Evolutionary conservation across 1,140 invertebrate genomes (phyloP).

Genomic region (Amphibalanus amphitrite): DNA sequence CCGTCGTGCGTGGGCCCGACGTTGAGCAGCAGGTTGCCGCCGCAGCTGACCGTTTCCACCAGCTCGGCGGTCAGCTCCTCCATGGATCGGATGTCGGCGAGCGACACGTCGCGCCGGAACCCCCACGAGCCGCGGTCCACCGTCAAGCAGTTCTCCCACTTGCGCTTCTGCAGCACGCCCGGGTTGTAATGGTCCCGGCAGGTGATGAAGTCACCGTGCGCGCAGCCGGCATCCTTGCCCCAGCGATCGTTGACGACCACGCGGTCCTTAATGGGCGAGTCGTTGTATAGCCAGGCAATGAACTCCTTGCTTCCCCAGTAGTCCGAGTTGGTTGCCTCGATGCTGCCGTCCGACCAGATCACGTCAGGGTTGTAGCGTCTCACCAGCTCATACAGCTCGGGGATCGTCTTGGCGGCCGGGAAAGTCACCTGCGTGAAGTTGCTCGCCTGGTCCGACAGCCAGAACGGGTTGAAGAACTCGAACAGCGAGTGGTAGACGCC

Average conservation of each 20-base stretch:
- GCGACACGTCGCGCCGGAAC: slow-evolving; percentile 49
- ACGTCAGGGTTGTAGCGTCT: slow-evolving; percentile 68
- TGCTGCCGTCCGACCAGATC: slow-evolving; percentile 69
- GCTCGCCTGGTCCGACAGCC: slow-evolving; percentile 48
- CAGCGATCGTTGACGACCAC: slow-evolving; percentile 77
- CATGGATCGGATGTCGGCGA: slow-evolving; percentile 35
- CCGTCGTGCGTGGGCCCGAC: slow-evolving; percentile 81
- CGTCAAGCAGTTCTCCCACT: slow-evolving; percentile 87
- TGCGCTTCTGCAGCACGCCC: slow-evolving; percentile 49
- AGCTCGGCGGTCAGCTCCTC: neutral
- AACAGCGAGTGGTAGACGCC: slow-evolving; percentile 77
- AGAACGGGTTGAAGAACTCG: slow-evolving; percentile 82
- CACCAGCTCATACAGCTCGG: slow-evolving; percentile 38
- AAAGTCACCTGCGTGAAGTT: slow-evolving; percentile 39
- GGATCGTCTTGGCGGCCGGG: slow-evolving; percentile 24
- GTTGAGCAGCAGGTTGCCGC: slow-evolving; percentile 78
- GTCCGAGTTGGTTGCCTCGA: slow-evolving; percentile 24
- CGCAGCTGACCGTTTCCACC: slow-evolving; percentile 44
- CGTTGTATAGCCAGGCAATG: slow-evolving; percentile 85
- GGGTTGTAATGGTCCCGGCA: slow-evolving; percentile 54
- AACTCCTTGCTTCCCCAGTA: slow-evolving; percentile 47
- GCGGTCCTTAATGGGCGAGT: slow-evolving; percentile 74
- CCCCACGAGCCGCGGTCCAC: slow-evolving; percentile 83
- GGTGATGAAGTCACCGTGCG: slow-evolving; percentile 74
- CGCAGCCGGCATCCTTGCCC: slow-evolving; percentile 53